Base-by-base conservation (phyloP, 2,113 vertebrate species). In the Gasterosteus nipponicus region DNA sequence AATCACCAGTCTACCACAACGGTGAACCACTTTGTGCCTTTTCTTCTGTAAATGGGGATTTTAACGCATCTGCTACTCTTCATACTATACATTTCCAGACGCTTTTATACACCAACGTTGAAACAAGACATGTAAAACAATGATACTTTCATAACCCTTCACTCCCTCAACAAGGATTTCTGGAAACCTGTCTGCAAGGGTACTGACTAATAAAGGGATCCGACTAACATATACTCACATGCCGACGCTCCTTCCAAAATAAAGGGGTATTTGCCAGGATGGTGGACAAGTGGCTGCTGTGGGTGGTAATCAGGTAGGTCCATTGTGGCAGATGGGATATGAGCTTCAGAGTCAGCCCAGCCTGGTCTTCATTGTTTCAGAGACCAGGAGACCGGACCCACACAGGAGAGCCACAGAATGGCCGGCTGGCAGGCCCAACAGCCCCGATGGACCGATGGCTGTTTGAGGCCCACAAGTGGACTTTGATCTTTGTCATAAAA, bases 401-500 rank as follows among this genome's bases (percentile, higher is more conserved):
- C 62, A 72, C 71, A 41, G 76, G 79, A 81, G 72, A 83, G 83
- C 47, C 66, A 68, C 73, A 81, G 60, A 80, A 60, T 79, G 76
- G 73, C 74, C 63, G 49, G 22, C 79, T 68, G 75, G 49, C 81
- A 78, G 80, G 75, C 87, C 79, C 51, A 44, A 75, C 76, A 83
- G 80, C 73, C 81, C 78, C 10, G 39, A 66, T 83, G 89, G 84
- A 91, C 90, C 89, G 90, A 89, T 86, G 86, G 72, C 63, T 79
- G 86, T 87, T 82, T 69, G 82, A 92, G 86, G 89, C 88, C 89
- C 69, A 67, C 62, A 78, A 15, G 60, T 81, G 92, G 92, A 95
- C 94, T 95, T 94, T 78, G 93, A 75, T 92, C 94, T 69, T 83
- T 44, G 89, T 93, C 89, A 93, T 94, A 95, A 94, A 94, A 88